phyloP scores from a whole-genome alignment of 2,888 invertebrate species.

The Noctua janthe region DNA sequence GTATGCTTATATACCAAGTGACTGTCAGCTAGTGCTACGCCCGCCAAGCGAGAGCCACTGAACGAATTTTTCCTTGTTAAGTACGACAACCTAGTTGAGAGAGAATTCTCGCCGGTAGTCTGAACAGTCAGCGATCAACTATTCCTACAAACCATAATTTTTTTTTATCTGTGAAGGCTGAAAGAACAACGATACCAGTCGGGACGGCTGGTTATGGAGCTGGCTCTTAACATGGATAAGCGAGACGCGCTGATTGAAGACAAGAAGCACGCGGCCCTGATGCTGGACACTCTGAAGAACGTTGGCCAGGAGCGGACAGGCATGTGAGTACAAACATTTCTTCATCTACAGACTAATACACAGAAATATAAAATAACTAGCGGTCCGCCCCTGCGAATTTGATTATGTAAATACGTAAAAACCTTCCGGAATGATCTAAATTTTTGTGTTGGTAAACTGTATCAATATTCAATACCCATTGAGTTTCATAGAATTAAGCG shows the following conservation, averaged over 20 bases:
- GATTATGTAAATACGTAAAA: too few species aligned
- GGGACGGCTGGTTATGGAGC: slow-evolving; percentile 84
- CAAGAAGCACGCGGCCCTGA: slow-evolving; percentile 87
- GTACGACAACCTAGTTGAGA: background rate
- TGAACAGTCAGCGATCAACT: background rate
- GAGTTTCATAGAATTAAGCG: too few species aligned
- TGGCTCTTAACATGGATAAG: slow-evolving; percentile 84
- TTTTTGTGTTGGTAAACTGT: background rate
- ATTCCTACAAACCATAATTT: background rate
- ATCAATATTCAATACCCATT: too few species aligned
- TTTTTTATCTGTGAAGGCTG: slow-evolving; percentile 32
- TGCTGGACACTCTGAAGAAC: slow-evolving; percentile 88
- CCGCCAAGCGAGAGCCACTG: background rate
- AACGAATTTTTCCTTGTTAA: background rate
- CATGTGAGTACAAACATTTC: slow-evolving; percentile 72
- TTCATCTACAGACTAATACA: slow-evolving; percentile 2
- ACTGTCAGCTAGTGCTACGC: background rate
- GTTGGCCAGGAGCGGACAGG: slow-evolving; percentile 85
- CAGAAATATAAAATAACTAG: slow-evolving; percentile 11
- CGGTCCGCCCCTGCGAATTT: background rate
- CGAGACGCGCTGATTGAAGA: slow-evolving; percentile 87
- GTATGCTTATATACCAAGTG: background rate
- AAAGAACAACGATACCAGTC: slow-evolving; percentile 89
- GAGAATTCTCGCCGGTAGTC: background rate
- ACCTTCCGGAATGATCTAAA: background rate